A percentile compares a stretch with the other conserved stretches of the same genome.
Conservation (phyloP, 2,113 vertebrate genomes). For the Protobothrops flavoviridis region DNA sequence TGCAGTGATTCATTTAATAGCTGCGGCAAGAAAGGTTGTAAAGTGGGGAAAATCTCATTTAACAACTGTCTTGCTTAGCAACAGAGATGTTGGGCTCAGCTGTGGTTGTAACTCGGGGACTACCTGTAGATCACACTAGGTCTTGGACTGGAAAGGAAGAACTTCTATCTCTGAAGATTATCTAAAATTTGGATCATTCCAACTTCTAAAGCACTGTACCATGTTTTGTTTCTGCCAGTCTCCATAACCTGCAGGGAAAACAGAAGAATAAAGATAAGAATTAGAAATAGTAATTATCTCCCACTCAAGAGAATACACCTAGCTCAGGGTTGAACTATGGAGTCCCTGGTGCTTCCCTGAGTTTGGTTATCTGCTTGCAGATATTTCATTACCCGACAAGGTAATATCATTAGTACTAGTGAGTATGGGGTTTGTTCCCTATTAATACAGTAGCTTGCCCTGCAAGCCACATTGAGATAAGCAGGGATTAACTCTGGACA, state of each 20-base stretch:
- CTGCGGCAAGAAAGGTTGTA: too few species aligned
- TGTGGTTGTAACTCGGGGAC: too few species aligned
- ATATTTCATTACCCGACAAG: neutral
- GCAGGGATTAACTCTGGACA: too few species aligned
- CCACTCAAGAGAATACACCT: neutral
- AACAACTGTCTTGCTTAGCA: too few species aligned
- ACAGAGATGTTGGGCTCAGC: too few species aligned
- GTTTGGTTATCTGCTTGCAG: neutral
- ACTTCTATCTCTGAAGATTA: neutral
- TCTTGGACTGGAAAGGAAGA: neutral
- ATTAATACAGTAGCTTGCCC: too few species aligned
- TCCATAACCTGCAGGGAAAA: neutral
- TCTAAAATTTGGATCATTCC: neutral
- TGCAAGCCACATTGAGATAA: too few species aligned
- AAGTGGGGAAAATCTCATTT: too few species aligned
- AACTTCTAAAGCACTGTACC: neutral
- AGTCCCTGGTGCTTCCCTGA: neutral
- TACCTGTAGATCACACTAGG: too few species aligned
- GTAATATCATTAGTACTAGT: neutral
- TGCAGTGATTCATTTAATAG: too few species aligned
- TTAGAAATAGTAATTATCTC: neutral
- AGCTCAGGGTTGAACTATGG: neutral
- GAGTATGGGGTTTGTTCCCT: neutral
- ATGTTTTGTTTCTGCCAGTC: neutral
- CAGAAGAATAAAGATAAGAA: neutral